A percentile compares a stretch with the other conserved stretches of the same genome.
phyloP scores from a whole-genome alignment of 2,888 invertebrate species.

The Leucophenga montana region DNA sequence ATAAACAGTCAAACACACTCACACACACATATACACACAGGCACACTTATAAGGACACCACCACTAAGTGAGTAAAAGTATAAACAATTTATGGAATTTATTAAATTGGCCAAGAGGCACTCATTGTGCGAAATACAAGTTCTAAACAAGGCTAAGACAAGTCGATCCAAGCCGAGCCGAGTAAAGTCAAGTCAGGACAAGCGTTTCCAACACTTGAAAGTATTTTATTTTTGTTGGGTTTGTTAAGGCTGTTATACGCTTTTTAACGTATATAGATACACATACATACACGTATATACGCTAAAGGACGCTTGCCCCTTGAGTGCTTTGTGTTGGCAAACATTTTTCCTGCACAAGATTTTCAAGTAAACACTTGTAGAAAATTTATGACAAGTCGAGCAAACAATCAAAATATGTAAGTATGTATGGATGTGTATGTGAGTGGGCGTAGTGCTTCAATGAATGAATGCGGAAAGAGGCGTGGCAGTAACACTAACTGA shows the following conservation, averaged over 20 bases:
- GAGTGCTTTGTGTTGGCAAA: conserved; percentile 1
- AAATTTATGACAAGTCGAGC: conserved; percentile 63
- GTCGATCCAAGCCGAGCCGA: conserved; percentile 18
- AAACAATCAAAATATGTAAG: conserved; percentile 43
- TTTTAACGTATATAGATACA: background rate
- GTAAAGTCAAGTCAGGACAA: conserved; percentile 28
- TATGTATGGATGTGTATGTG: background rate
- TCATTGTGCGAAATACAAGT: conserved; percentile 41
- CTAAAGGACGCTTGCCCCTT: background rate
- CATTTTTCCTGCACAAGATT: conserved; percentile 4
- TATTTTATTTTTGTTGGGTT: conserved; percentile 21
- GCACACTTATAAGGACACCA: background rate
- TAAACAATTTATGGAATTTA: conserved; percentile 68
- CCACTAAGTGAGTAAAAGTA: conserved; percentile 31
- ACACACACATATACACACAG: conserved; percentile 3
- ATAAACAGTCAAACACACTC: background rate
- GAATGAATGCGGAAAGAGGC: conserved; percentile 34
- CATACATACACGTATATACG: background rate
- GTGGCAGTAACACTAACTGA: conserved; percentile 53
- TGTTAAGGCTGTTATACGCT: conserved; percentile 19
- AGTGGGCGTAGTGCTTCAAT: background rate
- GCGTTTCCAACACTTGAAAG: conserved; percentile 30
- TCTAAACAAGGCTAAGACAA: conserved; percentile 32
- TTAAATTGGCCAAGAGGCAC: conserved; percentile 62
- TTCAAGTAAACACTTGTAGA: conserved; percentile 56